Evolutionary conservation across 2,113 vertebrate genomes (phyloP).

Genomic region (Hippocampus comes): DNA sequence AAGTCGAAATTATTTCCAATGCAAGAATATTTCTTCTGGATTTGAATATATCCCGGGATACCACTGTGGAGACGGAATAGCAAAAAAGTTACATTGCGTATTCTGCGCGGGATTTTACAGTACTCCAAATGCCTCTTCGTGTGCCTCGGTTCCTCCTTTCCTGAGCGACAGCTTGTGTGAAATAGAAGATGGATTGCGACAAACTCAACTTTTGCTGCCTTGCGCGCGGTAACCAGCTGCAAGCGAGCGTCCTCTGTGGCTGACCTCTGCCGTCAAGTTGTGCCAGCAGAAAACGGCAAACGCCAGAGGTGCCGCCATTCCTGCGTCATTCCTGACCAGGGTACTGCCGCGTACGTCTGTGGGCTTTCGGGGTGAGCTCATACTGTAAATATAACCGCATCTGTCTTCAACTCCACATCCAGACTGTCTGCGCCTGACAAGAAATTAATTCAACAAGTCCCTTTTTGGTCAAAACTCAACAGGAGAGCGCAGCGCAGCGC

Average conservation of each 20-base stretch:
- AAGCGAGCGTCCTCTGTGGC: conserved; percentile 29
- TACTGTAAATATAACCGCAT: conserved; percentile 58
- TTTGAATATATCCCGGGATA: conserved; percentile 4
- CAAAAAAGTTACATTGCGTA: background rate
- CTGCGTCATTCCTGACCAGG: conserved; percentile 52
- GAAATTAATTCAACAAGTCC: conserved; percentile 48
- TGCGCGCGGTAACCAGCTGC: background rate
- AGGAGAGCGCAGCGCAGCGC: background rate
- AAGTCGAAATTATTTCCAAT: background rate
- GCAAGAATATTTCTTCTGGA: background rate
- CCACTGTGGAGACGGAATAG: background rate
- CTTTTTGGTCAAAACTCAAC: conserved; percentile 68
- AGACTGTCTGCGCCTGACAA: conserved; percentile 56
- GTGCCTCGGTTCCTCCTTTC: background rate
- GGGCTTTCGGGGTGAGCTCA: conserved; percentile 56
- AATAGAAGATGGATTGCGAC: too few species aligned
- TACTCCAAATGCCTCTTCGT: too few species aligned
- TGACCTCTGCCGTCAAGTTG: conserved; percentile 4
- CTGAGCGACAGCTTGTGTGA: background rate
- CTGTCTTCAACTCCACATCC: conserved; percentile 47
- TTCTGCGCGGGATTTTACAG: too few species aligned
- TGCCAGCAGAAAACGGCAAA: conserved; percentile 27
- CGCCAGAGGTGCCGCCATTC: conserved; percentile 23
- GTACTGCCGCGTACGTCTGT: conserved; percentile 13
- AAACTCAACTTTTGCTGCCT: too few species aligned